Conservation (phyloP, 2,888 invertebrate species). For the Dolichopus griseipennis region DNA sequence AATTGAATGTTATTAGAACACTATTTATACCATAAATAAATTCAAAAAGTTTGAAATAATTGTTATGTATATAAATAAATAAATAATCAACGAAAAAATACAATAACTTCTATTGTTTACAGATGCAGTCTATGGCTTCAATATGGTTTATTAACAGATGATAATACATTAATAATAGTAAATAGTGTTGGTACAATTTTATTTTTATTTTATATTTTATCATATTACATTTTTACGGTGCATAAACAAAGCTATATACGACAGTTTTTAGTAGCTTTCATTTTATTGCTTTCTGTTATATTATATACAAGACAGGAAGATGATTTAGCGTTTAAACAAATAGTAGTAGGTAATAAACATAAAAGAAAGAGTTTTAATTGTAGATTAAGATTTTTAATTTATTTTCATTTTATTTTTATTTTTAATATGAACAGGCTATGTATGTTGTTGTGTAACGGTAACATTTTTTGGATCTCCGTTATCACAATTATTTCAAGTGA, state of each 20-base stretch:
- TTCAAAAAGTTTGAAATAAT: background rate
- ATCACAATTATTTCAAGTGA: conserved; percentile 68
- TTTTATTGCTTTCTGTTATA: conserved; percentile 48
- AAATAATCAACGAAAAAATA: too few species aligned
- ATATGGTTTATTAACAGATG: conserved; percentile 66
- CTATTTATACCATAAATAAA: background rate
- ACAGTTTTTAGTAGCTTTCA: conserved; percentile 50
- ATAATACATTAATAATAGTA: conserved; percentile 62
- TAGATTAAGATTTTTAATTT: background rate
- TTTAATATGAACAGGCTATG: conserved; percentile 48
- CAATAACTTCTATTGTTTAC: conserved; percentile 23
- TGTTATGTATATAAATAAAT: background rate
- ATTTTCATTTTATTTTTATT: background rate
- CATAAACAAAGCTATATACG: conserved; percentile 58
- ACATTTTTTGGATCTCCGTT: conserved; percentile 76
- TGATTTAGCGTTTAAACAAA: conserved; percentile 23
- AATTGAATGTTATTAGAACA: background rate
- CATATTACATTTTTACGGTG: conserved; percentile 64
- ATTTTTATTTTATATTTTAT: conserved; percentile 59
- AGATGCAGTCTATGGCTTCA: conserved; percentile 71
- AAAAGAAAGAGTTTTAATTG: background rate
- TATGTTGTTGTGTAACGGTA: conserved; percentile 66
- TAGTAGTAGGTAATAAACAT: background rate
- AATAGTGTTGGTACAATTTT: conserved; percentile 65
- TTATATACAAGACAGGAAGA: conserved; percentile 52